phyloP scores from a whole-genome alignment of 37 sponge, comb jelly and placozoan genomes.

The Crambe crambe region DNA sequence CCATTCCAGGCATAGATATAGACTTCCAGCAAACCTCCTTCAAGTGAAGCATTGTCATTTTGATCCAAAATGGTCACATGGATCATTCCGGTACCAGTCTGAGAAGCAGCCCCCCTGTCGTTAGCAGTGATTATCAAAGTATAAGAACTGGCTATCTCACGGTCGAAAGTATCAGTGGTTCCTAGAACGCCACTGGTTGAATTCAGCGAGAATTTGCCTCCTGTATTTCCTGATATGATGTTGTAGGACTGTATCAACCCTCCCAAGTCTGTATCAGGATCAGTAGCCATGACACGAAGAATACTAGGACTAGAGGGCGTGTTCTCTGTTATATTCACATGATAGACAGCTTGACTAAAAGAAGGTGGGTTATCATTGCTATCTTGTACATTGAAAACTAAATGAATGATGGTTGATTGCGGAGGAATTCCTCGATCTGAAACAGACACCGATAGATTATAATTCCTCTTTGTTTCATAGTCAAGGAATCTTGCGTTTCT shows the following conservation, averaged over 20 bases:
- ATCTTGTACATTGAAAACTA: conserved; percentile 43
- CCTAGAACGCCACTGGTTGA: conserved; percentile 23
- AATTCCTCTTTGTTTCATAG: conserved; percentile 23
- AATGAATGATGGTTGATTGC: not conserved
- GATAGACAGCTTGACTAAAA: conserved; percentile 25
- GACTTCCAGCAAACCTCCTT: conserved; percentile 36
- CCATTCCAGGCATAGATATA: conserved; percentile 24
- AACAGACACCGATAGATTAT: conserved; percentile 30
- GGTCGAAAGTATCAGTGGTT: conserved; percentile 17
- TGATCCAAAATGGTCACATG: conserved; percentile 42
- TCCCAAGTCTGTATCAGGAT: conserved; percentile 51
- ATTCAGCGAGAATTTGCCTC: conserved; percentile 17
- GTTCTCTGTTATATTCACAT: conserved; percentile 31
- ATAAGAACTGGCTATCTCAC: conserved; percentile 18
- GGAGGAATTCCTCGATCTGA: conserved; percentile 44
- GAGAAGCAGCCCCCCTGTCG: conserved; percentile 22
- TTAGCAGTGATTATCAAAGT: conserved; percentile 41
- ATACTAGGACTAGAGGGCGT: not conserved
- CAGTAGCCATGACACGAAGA: conserved; percentile 37
- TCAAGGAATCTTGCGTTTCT: conserved; percentile 15
- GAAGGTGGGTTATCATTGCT: conserved; percentile 58
- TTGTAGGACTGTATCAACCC: conserved; percentile 30
- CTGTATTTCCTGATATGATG: conserved; percentile 23
- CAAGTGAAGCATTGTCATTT: conserved; percentile 57
- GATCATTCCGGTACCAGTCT: conserved; percentile 38